Base-by-base conservation (phyloP, 2,113 vertebrate genomes). In the Hippocampus abdominalis region DNA sequence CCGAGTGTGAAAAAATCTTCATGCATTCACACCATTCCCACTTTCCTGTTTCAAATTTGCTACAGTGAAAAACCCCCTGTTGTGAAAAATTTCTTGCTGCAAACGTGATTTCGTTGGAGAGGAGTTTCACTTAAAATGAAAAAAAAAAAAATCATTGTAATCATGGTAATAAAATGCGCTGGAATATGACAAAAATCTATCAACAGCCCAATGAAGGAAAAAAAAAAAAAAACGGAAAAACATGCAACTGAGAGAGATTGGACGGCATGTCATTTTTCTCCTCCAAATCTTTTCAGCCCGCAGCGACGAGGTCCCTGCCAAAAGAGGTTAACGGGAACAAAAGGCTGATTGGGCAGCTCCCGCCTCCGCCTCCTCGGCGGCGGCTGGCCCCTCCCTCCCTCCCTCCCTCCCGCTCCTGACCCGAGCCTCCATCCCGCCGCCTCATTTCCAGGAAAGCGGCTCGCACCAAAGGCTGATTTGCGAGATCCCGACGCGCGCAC, bases 251-350 rank as follows among this genome's bases (percentile, higher is more conserved):
- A 48, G 3, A 18, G 46, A 49, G 48, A 88, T 89, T 86, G 57
- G 15, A 48, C 10, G 40, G 11, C 4, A 8, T 64, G 15, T 27
- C 42, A 75, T 77, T 89, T 89, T 87, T 88, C 77, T 75, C 74
- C 86, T 86, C 66, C 73, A 84, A 89, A 82, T 83, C 85, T 87
- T 87, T 86, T 81, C 70, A 80, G 76, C 73, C 84, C 75, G 64
- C 76, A 81, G 83, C 77, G 85, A 83, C 86, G 81, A 84, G 86
- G 79, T 76, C 76, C 67, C 73, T 74, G 76, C 65, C 48, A 77
- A 77, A 79, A 89, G 9, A 89, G 87, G 85, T 88, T 89, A 88
- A 89, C 71, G 76, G 71, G 73, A 79, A 86, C 68, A 85, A 81
- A 77, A 71, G 15, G 65, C 72, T 61, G 67, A 74, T 63, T 75